These are phyloP conservation scores for Anastrepha obliqua DNA, from an alignment of 1,140 invertebrate species.

Conservation along the genomic window DNA sequence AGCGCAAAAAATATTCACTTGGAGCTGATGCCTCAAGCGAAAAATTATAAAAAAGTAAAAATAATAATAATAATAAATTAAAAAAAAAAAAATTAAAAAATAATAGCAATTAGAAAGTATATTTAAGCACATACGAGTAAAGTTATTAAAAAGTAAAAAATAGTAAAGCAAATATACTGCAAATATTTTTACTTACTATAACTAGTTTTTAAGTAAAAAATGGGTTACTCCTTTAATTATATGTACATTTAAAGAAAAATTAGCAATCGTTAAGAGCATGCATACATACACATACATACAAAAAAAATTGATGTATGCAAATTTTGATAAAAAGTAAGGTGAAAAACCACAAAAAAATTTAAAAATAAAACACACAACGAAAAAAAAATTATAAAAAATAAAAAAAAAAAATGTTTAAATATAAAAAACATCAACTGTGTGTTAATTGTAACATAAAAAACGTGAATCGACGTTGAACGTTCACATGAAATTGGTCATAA, in stretches of 20 bases:
- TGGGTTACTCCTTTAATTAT: neutral
- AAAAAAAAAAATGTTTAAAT: neutral
- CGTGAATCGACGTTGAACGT: neutral
- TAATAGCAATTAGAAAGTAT: neutral
- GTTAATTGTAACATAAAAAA: neutral
- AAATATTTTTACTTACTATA: slow-evolving; percentile 5
- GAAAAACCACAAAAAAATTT: neutral
- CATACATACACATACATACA: neutral
- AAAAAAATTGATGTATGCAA: neutral
- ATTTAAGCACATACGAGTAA: neutral
- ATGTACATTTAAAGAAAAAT: neutral
- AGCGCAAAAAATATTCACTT: no score
- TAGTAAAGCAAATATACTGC: neutral
- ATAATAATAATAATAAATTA: neutral
- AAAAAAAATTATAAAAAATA: neutral
- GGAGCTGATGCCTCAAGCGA: no score
- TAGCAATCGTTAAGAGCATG: neutral
- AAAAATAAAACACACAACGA: neutral
- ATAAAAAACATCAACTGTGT: neutral
- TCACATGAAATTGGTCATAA: neutral
- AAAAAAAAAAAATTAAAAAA: neutral
- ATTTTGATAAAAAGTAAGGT: neutral
- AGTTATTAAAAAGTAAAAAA: neutral
- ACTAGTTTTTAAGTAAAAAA: slow-evolving; percentile 29
- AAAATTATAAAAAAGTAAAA: neutral